Evolutionary conservation across 1,140 invertebrate species (phyloP).

Genomic region (Psix sp.): DNA sequence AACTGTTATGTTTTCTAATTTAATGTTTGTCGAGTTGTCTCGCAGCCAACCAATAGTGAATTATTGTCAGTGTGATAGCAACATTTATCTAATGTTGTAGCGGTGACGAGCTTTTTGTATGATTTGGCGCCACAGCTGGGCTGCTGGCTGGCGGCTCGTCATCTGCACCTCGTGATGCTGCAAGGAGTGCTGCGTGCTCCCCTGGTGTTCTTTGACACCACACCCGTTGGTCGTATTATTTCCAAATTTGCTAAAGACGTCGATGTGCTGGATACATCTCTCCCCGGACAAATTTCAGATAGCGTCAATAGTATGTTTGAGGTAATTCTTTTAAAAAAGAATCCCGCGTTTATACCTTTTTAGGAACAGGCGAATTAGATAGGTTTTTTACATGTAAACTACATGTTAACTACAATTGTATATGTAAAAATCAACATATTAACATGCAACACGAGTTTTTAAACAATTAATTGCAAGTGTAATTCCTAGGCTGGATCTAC

Average conservation of each 20-base stretch:
- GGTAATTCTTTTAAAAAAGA: conserved; percentile 79
- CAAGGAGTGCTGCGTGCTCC: conserved; percentile 85
- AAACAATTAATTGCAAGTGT: no score
- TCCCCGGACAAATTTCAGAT: conserved; percentile 85
- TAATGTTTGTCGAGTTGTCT: no score
- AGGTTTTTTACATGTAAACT: no score
- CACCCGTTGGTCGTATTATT: conserved; percentile 90
- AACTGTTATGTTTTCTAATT: no score
- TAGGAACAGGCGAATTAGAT: no score
- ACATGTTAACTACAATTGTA: no score
- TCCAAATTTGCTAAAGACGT: conserved; percentile 91
- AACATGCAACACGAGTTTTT: no score
- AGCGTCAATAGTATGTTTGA: conserved; percentile 87
- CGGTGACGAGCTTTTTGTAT: conserved; percentile 81
- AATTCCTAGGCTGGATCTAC: no score
- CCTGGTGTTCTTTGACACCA: conserved; percentile 91
- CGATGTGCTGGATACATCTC: conserved; percentile 83
- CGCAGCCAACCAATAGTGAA: neutral
- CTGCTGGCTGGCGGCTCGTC: conserved; percentile 83
- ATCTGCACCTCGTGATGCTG: conserved; percentile 87
- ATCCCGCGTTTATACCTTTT: neutral
- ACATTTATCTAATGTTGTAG: conserved; percentile 79
- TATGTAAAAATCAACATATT: no score
- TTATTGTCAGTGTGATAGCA: conserved; percentile 61
- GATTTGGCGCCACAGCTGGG: conserved; percentile 85